Conservation (phyloP, 2,888 invertebrate species). For the Notocelia uddmanniana region DNA sequence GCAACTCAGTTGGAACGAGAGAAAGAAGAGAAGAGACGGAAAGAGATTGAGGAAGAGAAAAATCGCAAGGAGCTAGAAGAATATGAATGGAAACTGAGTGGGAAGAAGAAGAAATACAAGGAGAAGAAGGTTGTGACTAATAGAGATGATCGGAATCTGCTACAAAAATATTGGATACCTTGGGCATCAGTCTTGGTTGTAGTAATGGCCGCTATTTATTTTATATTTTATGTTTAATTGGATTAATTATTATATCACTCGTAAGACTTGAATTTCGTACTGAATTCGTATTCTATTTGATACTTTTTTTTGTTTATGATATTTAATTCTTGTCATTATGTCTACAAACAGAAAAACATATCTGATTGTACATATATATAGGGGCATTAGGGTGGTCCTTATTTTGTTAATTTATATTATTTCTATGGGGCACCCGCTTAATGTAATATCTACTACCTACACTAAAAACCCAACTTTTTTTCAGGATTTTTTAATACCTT, state of each 20-base stretch:
- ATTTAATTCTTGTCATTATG: no score
- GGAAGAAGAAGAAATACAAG: constrained; percentile 86
- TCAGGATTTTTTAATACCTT: no score
- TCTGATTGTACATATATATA: no score
- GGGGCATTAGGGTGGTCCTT: no score
- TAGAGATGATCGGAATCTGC: constrained; percentile 74
- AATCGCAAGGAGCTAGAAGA: constrained; percentile 91
- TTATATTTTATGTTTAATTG: constrained; percentile 48
- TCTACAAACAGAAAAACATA: no score
- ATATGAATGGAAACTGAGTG: constrained; percentile 91
- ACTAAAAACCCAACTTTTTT: no score
- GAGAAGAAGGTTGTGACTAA: constrained; percentile 76
- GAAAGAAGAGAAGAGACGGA: constrained; percentile 84
- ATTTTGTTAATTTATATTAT: no score
- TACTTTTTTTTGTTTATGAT: no score
- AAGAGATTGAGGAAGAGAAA: constrained; percentile 87
- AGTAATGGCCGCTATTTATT: constrained; percentile 57
- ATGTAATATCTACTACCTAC: no score
- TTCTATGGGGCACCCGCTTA: no score
- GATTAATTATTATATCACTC: not conserved
- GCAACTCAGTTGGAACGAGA: constrained; percentile 83
- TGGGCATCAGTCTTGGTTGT: constrained; percentile 64
- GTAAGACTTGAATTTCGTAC: no score
- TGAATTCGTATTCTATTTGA: no score
- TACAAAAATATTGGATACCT: constrained; percentile 79